A percentile compares a stretch with the other conserved stretches of the same genome.
Conservation (phyloP, 92 coral and sea anemone genomes). For the Heliopora coerulea region DNA sequence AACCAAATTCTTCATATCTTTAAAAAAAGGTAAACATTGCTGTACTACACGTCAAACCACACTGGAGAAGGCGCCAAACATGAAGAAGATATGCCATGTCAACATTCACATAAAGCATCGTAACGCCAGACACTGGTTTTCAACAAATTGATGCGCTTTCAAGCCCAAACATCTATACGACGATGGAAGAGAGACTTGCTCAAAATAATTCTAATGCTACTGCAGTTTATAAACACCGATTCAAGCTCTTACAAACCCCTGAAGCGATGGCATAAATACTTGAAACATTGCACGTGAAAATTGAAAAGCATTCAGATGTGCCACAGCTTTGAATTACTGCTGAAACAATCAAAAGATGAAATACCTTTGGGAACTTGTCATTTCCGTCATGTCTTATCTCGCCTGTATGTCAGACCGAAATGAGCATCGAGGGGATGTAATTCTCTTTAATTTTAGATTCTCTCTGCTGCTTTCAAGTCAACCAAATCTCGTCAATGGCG, state of each 20-base stretch:
- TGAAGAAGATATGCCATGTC: neutral
- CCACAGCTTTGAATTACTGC: neutral
- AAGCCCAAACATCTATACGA: neutral
- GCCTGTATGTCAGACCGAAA: neutral
- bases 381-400: constrained; percentile 22
- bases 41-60: neutral
- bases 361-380: constrained; percentile 6
- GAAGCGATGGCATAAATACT: neutral
- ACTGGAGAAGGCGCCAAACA: constrained; percentile 22
- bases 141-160: neutral
- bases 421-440: constrained; percentile 15
- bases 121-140: neutral
- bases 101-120: neutral
- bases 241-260: neutral
- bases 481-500: constrained; percentile 78
- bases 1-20: neutral
- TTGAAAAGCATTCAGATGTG: neutral
- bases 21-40: neutral
- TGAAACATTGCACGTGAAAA: neutral
- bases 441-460: constrained; percentile 11
- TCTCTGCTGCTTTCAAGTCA: constrained; percentile 57
- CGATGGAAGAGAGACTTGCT: no score
- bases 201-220: no score
- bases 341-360: neutral
- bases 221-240: no score